These are phyloP conservation scores for Drosophila pseudotalamancana DNA, from an alignment of 2,888 invertebrate genomes.

Conservation along the genomic window DNA sequence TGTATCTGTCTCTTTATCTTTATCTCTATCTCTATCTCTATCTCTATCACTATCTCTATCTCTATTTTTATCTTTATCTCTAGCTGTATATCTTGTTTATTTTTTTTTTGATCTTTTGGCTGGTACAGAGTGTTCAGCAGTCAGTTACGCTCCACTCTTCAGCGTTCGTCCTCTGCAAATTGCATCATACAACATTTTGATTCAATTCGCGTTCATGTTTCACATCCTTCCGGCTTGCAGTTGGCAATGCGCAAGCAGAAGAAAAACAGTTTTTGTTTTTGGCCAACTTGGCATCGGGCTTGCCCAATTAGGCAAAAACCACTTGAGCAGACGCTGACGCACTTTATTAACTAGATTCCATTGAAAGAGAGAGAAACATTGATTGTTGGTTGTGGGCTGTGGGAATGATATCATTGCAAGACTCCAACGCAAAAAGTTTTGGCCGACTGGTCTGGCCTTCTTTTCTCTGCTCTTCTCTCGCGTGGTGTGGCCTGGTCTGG, in stretches of 20 bases:
- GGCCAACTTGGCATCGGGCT: not conserved
- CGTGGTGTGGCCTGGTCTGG: not conserved
- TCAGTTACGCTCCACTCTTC: not conserved
- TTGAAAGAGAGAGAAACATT: not conserved
- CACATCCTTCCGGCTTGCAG: slow-evolving; percentile 32
- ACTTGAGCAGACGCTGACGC: slow-evolving; percentile 16
- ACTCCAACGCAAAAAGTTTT: slow-evolving; percentile 17
- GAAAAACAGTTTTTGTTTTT: not conserved
- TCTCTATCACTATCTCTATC: no score
- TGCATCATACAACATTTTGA: slow-evolving; percentile 30
- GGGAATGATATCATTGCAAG: slow-evolving; percentile 36
- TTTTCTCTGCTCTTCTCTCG: not conserved
- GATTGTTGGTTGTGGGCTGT: no score
- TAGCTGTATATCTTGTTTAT: not conserved
- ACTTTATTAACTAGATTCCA: slow-evolving; percentile 27
- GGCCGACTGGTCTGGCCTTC: slow-evolving; percentile 2
- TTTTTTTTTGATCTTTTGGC: not conserved
- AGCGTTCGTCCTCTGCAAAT: slow-evolving; percentile 5
- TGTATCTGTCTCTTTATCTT: not conserved
- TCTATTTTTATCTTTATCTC: no score
- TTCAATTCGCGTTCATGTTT: slow-evolving; percentile 45
- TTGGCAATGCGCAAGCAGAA: not conserved
- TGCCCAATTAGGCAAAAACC: slow-evolving; percentile 42
- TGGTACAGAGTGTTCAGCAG: not conserved
- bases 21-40: not conserved